Evolutionary conservation across 92 coral and sea anemone genomes (phyloP).

Genomic region (Meandrina meandrites): DNA sequence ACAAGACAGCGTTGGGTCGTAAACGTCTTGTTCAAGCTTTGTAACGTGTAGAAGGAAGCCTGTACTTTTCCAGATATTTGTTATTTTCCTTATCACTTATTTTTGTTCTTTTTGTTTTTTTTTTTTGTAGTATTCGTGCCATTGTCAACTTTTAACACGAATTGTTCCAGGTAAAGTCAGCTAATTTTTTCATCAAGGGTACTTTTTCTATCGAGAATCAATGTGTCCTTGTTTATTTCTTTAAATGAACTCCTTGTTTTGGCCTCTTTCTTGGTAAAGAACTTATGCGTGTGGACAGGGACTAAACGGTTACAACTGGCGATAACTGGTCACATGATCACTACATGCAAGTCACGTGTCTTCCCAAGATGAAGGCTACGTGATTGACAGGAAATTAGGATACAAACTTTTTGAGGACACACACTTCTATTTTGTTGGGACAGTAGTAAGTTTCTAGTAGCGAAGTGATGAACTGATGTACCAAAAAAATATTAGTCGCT

Average conservation of each 20-base stretch:
- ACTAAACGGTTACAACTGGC: not conserved
- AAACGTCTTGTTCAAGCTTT: not conserved
- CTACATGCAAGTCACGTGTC: not conserved
- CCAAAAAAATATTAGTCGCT: too few relatives aligned
- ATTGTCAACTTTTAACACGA: constrained; percentile 26
- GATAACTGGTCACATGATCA: not conserved
- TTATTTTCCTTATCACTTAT: not conserved
- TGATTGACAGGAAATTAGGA: not conserved
- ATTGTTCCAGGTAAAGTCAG: not conserved
- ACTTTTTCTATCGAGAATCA: not conserved
- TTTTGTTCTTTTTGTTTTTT: not conserved
- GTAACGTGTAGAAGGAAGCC: not conserved
- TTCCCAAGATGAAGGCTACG: too few relatives aligned
- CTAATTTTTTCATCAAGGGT: not conserved
- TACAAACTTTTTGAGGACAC: not conserved
- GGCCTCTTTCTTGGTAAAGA: too few relatives aligned
- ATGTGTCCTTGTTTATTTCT: not conserved
- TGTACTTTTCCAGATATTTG: not conserved
- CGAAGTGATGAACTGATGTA: too few relatives aligned
- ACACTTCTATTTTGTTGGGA: too few relatives aligned
- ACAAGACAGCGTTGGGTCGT: too few relatives aligned
- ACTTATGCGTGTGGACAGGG: not conserved
- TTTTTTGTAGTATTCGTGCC: constrained; percentile 22
- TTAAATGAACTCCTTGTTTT: too few relatives aligned
- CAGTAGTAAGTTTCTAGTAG: too few relatives aligned